These are phyloP conservation scores for Diabrotica undecimpunctata DNA, from an alignment of 1,140 invertebrate genomes.

Conservation along the genomic window DNA sequence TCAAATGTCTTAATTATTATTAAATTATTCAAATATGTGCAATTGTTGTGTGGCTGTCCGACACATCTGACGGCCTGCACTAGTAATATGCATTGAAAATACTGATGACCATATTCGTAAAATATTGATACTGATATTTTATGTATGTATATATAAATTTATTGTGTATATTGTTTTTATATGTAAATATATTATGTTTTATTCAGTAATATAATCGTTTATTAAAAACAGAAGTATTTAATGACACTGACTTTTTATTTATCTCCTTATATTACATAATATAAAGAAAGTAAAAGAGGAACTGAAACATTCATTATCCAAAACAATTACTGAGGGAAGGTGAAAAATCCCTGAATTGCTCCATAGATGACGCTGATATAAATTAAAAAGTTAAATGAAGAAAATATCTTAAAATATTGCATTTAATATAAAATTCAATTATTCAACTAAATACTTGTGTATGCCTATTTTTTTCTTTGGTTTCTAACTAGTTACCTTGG, in stretches of 20 bases:
- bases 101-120: conserved; percentile 35
- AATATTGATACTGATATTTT: conserved; percentile 41
- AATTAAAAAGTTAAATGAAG: no score
- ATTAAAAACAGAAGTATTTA: conserved; percentile 45
- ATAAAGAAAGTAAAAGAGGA: no score
- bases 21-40: conserved; percentile 41
- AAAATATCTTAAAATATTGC: no score
- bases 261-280: no score
- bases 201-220: conserved; percentile 47
- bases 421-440: no score
- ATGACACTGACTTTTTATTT: conserved; percentile 1
- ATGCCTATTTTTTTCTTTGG: no score
- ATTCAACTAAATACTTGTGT: no score
- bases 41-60: conserved; percentile 43
- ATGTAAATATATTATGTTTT: conserved; percentile 49
- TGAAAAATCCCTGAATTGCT: no score
- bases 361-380: no score
- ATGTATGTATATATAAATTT: conserved; percentile 46
- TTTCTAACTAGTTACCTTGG: no score
- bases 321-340: no score
- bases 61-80: conserved; percentile 28
- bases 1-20: conserved; percentile 55
- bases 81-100: conserved; percentile 34
- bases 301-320: no score
- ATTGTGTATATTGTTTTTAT: conserved; percentile 49